These are phyloP conservation scores for Perizoma affinitatum DNA, from an alignment of 2,888 invertebrate genomes.

Conservation along the genomic window DNA sequence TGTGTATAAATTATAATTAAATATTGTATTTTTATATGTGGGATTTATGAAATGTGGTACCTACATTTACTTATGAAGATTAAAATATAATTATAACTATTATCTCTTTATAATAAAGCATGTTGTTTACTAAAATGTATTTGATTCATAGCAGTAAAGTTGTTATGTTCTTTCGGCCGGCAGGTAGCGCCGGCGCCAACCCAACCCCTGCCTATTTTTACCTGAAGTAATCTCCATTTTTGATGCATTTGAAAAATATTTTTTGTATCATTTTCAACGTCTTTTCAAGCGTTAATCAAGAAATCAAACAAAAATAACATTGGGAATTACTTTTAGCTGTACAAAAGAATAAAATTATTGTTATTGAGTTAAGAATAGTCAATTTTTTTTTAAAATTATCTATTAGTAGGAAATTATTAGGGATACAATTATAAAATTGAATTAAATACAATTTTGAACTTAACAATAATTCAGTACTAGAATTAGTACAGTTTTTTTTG, in stretches of 20 bases:
- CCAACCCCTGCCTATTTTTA: constrained; percentile 46
- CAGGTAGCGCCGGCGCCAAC: constrained; percentile 76
- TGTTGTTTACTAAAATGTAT: constrained; percentile 73
- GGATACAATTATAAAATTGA: too few relatives aligned
- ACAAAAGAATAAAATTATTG: too few relatives aligned
- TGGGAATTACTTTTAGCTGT: too few relatives aligned
- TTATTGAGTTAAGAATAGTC: too few relatives aligned
- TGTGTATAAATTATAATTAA: constrained; percentile 71
- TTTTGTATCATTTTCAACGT: constrained; percentile 6
- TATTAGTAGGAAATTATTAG: too few relatives aligned
- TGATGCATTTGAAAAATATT: constrained; percentile 9
- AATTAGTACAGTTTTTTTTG: too few relatives aligned
- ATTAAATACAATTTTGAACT: too few relatives aligned
- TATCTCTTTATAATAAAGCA: constrained; percentile 77
- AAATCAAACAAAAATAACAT: too few relatives aligned
- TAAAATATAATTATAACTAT: constrained; percentile 69
- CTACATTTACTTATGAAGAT: constrained; percentile 73
- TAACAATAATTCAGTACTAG: too few relatives aligned
- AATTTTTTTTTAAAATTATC: too few relatives aligned
- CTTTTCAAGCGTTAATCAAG: constrained; percentile 1
- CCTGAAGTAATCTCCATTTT: constrained; percentile 47
- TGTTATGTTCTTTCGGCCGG: constrained; percentile 31
- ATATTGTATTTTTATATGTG: constrained; percentile 82
- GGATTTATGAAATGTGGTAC: constrained; percentile 77
- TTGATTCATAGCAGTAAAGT: constrained; percentile 48